Percentiles rank a stretch among this genome's conserved stretches.
These are phyloP conservation scores for Raja brachyura DNA, from an alignment of 2,113 vertebrate species.

Conservation along the genomic window DNA sequence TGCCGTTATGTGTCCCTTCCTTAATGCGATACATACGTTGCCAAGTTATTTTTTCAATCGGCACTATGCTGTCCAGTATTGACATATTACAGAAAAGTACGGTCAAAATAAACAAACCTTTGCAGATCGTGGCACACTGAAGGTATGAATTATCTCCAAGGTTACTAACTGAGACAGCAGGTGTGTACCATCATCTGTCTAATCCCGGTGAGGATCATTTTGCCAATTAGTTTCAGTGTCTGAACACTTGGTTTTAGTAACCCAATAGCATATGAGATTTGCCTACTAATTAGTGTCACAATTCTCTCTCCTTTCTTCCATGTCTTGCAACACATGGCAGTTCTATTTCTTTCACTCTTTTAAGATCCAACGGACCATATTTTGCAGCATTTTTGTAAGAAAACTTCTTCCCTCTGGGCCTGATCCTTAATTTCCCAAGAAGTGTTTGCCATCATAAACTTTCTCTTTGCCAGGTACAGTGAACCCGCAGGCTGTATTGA, in stretches of 20 bases:
- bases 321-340: background rate
- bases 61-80: background rate
- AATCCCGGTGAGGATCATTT: background rate
- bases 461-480: background rate
- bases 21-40: constrained; percentile 1
- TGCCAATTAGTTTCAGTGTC: background rate
- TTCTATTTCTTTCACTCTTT: background rate
- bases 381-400: background rate
- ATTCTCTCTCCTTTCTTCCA: background rate
- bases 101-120: background rate
- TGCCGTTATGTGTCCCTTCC: background rate
- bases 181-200: background rate
- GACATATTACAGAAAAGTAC: background rate
- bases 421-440: background rate
- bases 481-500: background rate
- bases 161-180: background rate
- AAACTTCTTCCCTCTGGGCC: background rate
- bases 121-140: background rate
- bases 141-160: background rate
- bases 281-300: background rate
- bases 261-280: background rate
- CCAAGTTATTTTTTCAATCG: constrained; percentile 8
- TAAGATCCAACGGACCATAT: too few species aligned
- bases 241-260: background rate
- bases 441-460: background rate